phyloP scores from a whole-genome alignment of 2,888 invertebrate species.

The Corbicula japonica region DNA sequence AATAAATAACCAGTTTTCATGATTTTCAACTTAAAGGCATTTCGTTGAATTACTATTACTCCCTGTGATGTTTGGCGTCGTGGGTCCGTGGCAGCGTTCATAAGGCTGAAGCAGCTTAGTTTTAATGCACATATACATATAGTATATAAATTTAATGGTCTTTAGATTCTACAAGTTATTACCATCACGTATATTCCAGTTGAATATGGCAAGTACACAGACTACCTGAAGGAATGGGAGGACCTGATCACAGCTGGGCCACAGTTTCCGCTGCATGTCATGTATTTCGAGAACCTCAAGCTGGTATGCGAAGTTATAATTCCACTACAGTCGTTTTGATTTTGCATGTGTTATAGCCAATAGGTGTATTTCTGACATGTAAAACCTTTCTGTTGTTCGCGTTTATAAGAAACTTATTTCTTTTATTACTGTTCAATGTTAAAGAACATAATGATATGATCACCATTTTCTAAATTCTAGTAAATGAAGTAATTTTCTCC shows the following conservation, averaged over 20 bases:
- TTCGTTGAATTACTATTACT: no score
- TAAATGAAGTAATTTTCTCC: no score
- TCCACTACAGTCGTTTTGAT: background rate
- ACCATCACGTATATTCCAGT: conserved; percentile 8
- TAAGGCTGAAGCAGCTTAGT: no score
- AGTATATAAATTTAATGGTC: background rate
- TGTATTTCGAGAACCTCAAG: conserved; percentile 37
- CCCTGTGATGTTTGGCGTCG: no score
- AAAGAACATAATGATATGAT: no score
- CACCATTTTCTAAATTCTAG: no score
- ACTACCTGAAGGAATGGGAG: conserved; percentile 32
- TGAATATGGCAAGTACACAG: conserved; percentile 28
- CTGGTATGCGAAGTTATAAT: background rate
- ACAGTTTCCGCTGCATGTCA: conserved; percentile 26
- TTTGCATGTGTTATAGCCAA: background rate
- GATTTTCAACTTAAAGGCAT: no score
- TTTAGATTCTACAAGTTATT: background rate
- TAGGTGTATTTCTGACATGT: background rate
- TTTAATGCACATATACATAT: no score
- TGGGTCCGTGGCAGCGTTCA: no score
- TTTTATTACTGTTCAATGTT: no score
- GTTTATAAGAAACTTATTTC: no score
- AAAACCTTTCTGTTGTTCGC: background rate
- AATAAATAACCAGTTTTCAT: no score
- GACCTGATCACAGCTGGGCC: background rate